phyloP scores from a whole-genome alignment of 2,113 vertebrate species.

The Typhlomys cinereus region DNA sequence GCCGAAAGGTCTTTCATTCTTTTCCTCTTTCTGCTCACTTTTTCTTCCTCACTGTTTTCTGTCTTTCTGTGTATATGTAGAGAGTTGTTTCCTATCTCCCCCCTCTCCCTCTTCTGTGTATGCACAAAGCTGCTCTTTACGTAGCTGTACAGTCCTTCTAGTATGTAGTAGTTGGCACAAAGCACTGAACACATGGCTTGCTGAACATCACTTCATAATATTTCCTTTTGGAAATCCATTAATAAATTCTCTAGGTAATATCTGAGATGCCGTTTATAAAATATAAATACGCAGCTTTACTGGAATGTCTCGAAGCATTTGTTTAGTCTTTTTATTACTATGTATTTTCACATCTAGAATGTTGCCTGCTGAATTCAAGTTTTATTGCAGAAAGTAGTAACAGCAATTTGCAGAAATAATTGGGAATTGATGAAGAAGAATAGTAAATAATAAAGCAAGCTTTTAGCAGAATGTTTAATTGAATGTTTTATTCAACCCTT shows the following conservation, averaged over 20 bases:
- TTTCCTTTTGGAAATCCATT: slow-evolving; percentile 71
- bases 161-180: slow-evolving; percentile 33
- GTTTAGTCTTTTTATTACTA: slow-evolving; percentile 77
- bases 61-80: not conserved
- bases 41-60: not conserved
- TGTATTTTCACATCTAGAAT: slow-evolving; percentile 81
- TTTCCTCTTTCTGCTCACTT: too few relatives aligned
- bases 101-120: not conserved
- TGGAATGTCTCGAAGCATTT: slow-evolving; percentile 64
- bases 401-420: slow-evolving; percentile 75
- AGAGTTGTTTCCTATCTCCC: too few relatives aligned
- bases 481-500: slow-evolving; percentile 27
- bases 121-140: not conserved
- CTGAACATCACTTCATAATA: slow-evolving; percentile 55
- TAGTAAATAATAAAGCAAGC: slow-evolving; percentile 62
- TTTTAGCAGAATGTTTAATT: slow-evolving; percentile 49
- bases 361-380: slow-evolving; percentile 67
- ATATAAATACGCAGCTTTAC: slow-evolving; percentile 62
- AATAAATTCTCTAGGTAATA: slow-evolving; percentile 74
- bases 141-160: slow-evolving; percentile 43
- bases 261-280: slow-evolving; percentile 67
- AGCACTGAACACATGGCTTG: slow-evolving; percentile 48
- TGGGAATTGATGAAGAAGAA: slow-evolving; percentile 75
- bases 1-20: slow-evolving; percentile 47
- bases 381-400: slow-evolving; percentile 76